Conservation (phyloP, 2,797 vertebrate genomes). For the Gadopsis bispinosus region DNA sequence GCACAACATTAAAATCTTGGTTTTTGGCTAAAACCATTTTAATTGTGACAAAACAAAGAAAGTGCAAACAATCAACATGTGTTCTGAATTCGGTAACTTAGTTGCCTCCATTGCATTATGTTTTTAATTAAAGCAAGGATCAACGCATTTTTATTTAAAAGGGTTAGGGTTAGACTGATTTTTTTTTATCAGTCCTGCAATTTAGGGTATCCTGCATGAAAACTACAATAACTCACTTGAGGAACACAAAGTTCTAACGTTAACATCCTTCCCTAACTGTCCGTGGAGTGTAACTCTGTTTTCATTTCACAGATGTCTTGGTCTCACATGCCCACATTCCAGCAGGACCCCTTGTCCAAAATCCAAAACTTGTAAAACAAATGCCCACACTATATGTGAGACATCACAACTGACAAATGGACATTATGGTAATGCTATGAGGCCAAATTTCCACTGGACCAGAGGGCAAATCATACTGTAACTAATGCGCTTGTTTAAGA, state of each 20-base stretch:
- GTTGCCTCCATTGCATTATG: neutral
- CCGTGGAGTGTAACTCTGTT: neutral
- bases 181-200: neutral
- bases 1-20: neutral
- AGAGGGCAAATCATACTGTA: neutral
- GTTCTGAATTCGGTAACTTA: neutral
- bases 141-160: neutral
- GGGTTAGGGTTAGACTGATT: too few species aligned
- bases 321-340: neutral
- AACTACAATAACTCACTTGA: neutral
- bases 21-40: neutral
- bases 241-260: neutral
- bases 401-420: neutral
- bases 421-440: neutral
- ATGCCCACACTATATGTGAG: neutral
- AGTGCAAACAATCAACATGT: neutral
- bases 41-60: neutral
- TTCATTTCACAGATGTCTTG: slow-evolving; percentile 4
- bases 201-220: neutral
- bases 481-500: neutral
- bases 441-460: neutral
- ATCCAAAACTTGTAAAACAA: slow-evolving; percentile 14
- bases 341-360: neutral
- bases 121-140: neutral
- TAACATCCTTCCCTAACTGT: neutral